Evolutionary conservation across 2,113 vertebrate genomes (phyloP), one percentile per base, ranked within the genome.

Genomic region (Antechinus stuartii): DNA sequence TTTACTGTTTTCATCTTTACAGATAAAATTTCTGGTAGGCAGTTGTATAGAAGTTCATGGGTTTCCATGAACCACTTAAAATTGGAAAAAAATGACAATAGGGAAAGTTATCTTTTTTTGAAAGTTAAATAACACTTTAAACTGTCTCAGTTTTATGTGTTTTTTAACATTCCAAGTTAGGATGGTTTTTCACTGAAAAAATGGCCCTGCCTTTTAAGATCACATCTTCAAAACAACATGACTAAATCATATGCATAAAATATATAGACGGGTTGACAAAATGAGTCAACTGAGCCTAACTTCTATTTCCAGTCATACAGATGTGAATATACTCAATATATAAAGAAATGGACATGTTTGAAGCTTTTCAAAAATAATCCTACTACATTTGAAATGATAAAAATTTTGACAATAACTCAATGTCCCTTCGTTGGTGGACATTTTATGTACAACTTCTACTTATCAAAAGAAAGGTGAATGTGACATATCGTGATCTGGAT

Each of bases 1-100:
- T 94, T 97, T 96, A 42, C 84, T 90, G 84, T 96, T 97, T 97
- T 97, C 96, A 97, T 97, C 97, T 97, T 94, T 90, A 52, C 56
- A 96, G 97, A 97, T 95, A 96, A 97, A 98, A 95, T 92, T 56
- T 95, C 90, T 91, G 11, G 35, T 94, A 95, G 95, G 90, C 47
- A 93, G 91, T 19, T 89, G 96, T 54, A 94, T 52, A 93, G 92
- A 95, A 84, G 91, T 84, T 26, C 42, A 50, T 55, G 27, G 53
- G 54, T 90, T 95, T 93, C 95, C 61, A 84, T 90, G 92, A 94
- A 89, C 14, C 47, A 96, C 90, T 96, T 93, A 91, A 97, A 94
- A 95, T 42, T 90, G 91, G 96, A 95, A 92, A 56, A 84, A 96
- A 96, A 97, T 96, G 93, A 96, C 57, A 96, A 96, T 92, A 96